A percentile compares a stretch with the other conserved stretches of the same genome.
These are phyloP conservation scores for Aepyceros melampus DNA, from an alignment of 2,113 vertebrate genomes.

Conservation along the genomic window DNA sequence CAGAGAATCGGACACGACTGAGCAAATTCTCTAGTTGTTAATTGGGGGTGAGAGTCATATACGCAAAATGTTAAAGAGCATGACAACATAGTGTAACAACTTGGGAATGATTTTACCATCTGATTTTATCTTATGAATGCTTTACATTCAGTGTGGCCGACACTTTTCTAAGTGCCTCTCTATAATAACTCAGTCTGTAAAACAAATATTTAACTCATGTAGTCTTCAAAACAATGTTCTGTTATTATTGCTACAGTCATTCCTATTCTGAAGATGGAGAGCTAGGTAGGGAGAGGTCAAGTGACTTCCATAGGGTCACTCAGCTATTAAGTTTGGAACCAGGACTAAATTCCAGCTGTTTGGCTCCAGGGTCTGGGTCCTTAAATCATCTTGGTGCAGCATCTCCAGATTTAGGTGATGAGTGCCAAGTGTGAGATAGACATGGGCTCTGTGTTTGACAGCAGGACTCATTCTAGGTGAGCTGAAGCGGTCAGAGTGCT, in stretches of 20 bases:
- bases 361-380: background rate
- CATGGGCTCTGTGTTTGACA: background rate
- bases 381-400: background rate
- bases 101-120: background rate
- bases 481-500: background rate
- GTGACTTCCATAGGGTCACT: background rate
- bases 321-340: background rate
- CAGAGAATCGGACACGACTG: background rate
- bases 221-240: background rate
- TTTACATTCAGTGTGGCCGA: background rate
- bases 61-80: background rate
- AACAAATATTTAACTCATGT: background rate
- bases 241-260: background rate
- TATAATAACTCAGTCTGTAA: background rate
- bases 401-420: background rate
- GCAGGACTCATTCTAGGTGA: background rate
- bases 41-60: accelerated
- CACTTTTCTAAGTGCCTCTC: background rate
- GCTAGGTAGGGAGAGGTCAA: background rate
- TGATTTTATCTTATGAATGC: background rate
- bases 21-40: background rate
- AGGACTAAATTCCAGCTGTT: background rate
- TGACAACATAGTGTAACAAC: background rate
- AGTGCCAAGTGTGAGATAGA: background rate
- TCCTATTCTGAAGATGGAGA: background rate